These are phyloP conservation scores for Cephus rjabovi DNA, from an alignment of 2,888 invertebrate genomes.

Conservation along the genomic window DNA sequence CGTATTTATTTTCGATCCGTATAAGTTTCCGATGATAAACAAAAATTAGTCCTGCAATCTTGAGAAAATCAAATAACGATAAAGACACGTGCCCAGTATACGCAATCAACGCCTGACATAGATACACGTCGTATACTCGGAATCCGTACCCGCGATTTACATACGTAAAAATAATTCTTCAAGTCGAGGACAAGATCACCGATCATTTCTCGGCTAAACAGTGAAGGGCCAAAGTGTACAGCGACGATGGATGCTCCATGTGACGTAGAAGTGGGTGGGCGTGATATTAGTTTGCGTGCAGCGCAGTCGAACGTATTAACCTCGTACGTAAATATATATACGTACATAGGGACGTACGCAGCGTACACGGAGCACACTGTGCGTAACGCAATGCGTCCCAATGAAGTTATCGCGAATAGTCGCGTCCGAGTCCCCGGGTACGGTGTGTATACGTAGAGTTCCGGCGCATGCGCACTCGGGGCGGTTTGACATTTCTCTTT, in stretches of 20 bases:
- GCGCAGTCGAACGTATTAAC: background rate
- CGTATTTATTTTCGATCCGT: background rate
- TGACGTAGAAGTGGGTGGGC: background rate
- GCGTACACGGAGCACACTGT: background rate
- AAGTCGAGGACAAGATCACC: background rate
- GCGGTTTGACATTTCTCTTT: background rate
- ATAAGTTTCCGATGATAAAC: background rate
- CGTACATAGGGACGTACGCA: background rate
- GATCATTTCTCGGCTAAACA: background rate
- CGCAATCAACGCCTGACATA: background rate
- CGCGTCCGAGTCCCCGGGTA: background rate
- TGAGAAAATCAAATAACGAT: background rate
- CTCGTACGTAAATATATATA: background rate
- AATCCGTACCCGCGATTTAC: background rate
- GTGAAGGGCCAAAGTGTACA: background rate
- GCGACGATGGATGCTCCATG: background rate
- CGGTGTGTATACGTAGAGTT: background rate
- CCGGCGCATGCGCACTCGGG: background rate
- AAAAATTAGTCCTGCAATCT: background rate
- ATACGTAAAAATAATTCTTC: background rate
- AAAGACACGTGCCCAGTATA: background rate
- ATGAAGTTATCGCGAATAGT: background rate
- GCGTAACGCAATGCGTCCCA: background rate
- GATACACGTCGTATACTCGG: too few species aligned
- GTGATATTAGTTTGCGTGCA: background rate